Conservation (phyloP, 2,888 invertebrate species). For the Cosmia trapezina region DNA sequence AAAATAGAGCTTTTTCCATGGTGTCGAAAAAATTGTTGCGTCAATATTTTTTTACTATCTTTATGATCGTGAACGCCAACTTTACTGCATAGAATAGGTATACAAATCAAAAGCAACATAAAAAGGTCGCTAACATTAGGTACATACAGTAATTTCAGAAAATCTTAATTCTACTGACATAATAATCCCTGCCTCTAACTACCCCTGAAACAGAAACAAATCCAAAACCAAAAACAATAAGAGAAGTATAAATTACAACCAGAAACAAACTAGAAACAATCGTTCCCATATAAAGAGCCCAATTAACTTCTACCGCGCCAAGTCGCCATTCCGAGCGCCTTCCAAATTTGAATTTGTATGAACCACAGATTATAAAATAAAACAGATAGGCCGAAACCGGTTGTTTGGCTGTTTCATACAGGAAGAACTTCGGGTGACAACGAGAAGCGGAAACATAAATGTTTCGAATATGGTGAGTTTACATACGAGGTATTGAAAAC, state of each 20-base stretch:
- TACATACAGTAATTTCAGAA: not conserved
- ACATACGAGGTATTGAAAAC: conserved; percentile 2
- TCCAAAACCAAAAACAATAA: conserved; percentile 35
- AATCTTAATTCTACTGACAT: not conserved
- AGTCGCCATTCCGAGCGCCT: conserved; percentile 63
- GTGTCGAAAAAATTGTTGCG: not conserved
- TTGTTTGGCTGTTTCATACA: conserved; percentile 15
- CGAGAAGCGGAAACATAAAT: conserved; percentile 25
- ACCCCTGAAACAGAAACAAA: conserved; percentile 24
- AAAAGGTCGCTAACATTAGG: not conserved
- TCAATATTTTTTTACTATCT: not conserved
- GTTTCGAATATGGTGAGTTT: conserved; percentile 11
- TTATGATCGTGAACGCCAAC: not conserved
- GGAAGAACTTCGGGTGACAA: conserved; percentile 23
- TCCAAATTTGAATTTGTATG: conserved; percentile 63
- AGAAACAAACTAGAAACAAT: conserved; percentile 60
- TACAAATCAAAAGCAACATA: conserved; percentile 1
- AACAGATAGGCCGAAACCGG: conserved; percentile 22
- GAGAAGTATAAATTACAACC: conserved; percentile 50
- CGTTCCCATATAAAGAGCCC: conserved; percentile 61
- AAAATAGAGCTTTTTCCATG: not conserved
- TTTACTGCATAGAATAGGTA: not conserved
- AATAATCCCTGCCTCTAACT: not conserved
- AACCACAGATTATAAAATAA: conserved; percentile 43
- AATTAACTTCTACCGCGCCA: conserved; percentile 63